A percentile compares a stretch with the other conserved stretches of the same genome.
Evolutionary conservation across 1,140 invertebrate species (phyloP).

Genomic region (Lepidostoma basale): DNA sequence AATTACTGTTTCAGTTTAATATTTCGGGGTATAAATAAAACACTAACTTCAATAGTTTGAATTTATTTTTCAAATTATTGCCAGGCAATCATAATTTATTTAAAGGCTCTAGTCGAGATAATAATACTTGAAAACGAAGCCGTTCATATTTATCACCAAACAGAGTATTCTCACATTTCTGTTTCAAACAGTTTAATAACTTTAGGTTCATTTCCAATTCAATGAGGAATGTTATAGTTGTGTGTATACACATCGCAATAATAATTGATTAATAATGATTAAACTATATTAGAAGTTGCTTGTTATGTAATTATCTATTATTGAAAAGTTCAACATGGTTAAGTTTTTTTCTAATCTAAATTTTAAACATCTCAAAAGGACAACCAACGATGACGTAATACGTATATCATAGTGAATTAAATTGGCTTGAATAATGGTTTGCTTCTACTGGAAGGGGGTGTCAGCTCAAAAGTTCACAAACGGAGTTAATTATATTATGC

Average conservation of each 20-base stretch:
- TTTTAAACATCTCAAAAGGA: too few species aligned
- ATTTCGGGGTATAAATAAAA: too few species aligned
- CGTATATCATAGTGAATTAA: too few species aligned
- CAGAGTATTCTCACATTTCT: constrained; percentile 5
- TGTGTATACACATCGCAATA: too few species aligned
- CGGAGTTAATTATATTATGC: too few species aligned
- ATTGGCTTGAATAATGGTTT: background rate
- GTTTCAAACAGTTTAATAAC: constrained; percentile 2
- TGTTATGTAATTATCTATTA: too few species aligned
- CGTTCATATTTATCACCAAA: constrained; percentile 23
- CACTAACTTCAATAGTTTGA: too few species aligned
- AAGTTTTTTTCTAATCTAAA: too few species aligned
- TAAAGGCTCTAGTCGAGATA: constrained; percentile 5
- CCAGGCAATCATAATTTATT: constrained; percentile 39
- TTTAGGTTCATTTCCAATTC: constrained; percentile 2
- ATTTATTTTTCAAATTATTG: constrained; percentile 34
- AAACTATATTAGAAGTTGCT: too few species aligned
- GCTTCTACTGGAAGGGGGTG: background rate
- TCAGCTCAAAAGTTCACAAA: background rate
- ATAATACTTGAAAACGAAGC: constrained; percentile 3
- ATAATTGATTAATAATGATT: too few species aligned
- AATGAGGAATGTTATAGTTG: constrained; percentile 10
- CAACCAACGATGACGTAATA: too few species aligned
- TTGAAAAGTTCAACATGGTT: background rate
- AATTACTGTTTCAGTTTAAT: too few species aligned